Percentiles rank a stretch among this genome's conserved stretches.
Evolutionary conservation across 2,797 vertebrate species (phyloP).

Genomic region (Silurus aristotelis): DNA sequence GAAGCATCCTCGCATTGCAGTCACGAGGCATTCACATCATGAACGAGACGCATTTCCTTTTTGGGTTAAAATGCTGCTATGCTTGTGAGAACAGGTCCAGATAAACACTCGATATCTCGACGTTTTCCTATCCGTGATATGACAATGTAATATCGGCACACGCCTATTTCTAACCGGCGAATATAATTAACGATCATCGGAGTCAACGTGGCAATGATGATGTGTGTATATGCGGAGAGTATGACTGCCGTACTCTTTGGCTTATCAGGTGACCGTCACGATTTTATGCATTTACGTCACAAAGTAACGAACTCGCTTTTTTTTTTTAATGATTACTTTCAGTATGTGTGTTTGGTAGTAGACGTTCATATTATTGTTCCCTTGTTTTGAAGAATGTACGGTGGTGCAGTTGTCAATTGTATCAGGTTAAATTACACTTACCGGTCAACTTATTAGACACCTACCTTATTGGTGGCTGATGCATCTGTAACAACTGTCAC

Average conservation of each 20-base stretch:
- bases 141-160: slow-evolving; percentile 8
- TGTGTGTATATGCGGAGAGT: slow-evolving; percentile 41
- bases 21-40: neutral
- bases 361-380: slow-evolving; percentile 24
- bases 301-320: slow-evolving; percentile 35
- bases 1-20: slow-evolving; percentile 17
- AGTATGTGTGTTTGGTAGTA: slow-evolving; percentile 22
- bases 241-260: slow-evolving; percentile 23
- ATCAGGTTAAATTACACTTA: slow-evolving; percentile 37
- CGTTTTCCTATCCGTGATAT: neutral
- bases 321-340: slow-evolving; percentile 8
- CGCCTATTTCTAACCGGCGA: slow-evolving; percentile 37
- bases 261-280: slow-evolving; percentile 44
- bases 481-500: neutral
- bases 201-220: slow-evolving; percentile 30
- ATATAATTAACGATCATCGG: slow-evolving; percentile 47
- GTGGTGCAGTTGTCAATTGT: slow-evolving; percentile 41
- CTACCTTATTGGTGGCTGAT: neutral
- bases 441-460: slow-evolving; percentile 22
- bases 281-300: slow-evolving; percentile 49
- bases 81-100: slow-evolving; percentile 23
- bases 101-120: slow-evolving; percentile 2
- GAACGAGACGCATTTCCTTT: neutral
- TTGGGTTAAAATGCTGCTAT: slow-evolving; percentile 11
- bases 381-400: slow-evolving; percentile 45